Evolutionary conservation across 2,113 vertebrate genomes (phyloP).

Genomic region (Ageneiosus marmoratus): DNA sequence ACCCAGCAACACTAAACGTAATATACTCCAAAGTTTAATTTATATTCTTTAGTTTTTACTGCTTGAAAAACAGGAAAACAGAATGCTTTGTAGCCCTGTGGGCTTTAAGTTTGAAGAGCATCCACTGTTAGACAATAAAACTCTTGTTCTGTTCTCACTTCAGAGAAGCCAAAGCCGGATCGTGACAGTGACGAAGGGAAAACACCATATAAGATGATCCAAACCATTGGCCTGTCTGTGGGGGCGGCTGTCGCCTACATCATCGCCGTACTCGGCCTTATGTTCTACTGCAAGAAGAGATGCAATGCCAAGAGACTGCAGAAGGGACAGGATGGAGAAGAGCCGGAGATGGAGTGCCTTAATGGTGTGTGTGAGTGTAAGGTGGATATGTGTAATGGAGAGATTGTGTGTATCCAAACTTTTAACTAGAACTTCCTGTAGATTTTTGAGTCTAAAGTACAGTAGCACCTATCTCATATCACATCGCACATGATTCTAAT

Average conservation of each 20-base stretch:
- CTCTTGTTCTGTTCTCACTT: constrained; percentile 21
- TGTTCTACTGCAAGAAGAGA: constrained; percentile 99
- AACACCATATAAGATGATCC: constrained; percentile 98
- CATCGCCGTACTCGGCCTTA: constrained; percentile 93
- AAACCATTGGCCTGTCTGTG: constrained; percentile 94
- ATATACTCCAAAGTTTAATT: not conserved
- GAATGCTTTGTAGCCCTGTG: not conserved
- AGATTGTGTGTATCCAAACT: not conserved
- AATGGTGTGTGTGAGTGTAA: constrained; percentile 78
- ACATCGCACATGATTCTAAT: not conserved
- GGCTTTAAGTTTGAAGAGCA: not conserved
- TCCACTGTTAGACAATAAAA: constrained; percentile 11
- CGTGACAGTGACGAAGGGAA: constrained; percentile 65
- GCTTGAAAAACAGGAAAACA: not conserved
- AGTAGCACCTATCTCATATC: not conserved
- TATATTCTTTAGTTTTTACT: not conserved
- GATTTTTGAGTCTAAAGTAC: not conserved
- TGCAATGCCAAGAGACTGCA: constrained; percentile 88
- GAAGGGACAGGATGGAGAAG: constrained; percentile 87
- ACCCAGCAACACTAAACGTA: not conserved
- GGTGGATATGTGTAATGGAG: not conserved
- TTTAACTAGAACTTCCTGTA: not conserved
- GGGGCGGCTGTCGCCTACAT: constrained; percentile 96
- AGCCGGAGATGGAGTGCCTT: constrained; percentile 96
- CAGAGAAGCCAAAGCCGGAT: constrained; percentile 81